Percentiles rank a stretch among this genome's conserved stretches.
Conservation (phyloP, 2,888 invertebrate species). For the Caenorhabditis wallacei region DNA sequence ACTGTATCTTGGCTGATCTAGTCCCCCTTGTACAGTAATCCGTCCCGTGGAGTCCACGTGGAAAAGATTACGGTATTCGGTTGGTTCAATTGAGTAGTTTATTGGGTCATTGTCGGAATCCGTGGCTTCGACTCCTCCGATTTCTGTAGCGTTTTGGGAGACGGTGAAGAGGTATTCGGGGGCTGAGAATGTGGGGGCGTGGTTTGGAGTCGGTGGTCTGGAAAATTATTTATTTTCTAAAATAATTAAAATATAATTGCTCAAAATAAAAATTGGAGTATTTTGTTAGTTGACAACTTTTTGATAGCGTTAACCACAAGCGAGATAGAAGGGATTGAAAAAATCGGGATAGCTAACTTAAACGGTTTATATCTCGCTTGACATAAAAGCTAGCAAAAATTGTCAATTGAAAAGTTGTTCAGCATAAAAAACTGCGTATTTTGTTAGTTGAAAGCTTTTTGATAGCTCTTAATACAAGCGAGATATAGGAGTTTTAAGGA, state of each 20-base stretch:
- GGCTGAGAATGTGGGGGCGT: slow-evolving; percentile 35
- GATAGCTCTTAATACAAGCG: background rate
- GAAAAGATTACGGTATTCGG: slow-evolving; percentile 76
- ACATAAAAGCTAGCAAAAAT: too few species aligned
- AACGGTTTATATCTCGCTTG: background rate
- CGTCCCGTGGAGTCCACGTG: slow-evolving; percentile 68
- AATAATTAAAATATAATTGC: too few species aligned
- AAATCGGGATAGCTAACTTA: background rate
- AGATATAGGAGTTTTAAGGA: too few species aligned
- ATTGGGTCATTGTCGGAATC: slow-evolving; percentile 69
- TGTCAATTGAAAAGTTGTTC: too few species aligned
- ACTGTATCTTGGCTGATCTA: slow-evolving; percentile 65
- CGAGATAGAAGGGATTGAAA: background rate
- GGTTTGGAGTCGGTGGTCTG: slow-evolving; percentile 34
- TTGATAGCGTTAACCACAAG: too few species aligned
- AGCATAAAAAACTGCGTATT: background rate
- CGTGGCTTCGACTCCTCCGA: slow-evolving; percentile 65
- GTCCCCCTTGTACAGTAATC: slow-evolving; percentile 10
- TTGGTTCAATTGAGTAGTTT: slow-evolving; percentile 71
- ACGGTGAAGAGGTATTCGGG: slow-evolving; percentile 49
- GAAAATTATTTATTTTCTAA: background rate
- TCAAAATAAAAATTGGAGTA: too few species aligned
- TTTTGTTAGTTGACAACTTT: too few species aligned
- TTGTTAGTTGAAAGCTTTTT: background rate
- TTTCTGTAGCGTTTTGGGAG: slow-evolving; percentile 22